Conservation (phyloP, 2,888 invertebrate species). For the Selenia dentaria region DNA sequence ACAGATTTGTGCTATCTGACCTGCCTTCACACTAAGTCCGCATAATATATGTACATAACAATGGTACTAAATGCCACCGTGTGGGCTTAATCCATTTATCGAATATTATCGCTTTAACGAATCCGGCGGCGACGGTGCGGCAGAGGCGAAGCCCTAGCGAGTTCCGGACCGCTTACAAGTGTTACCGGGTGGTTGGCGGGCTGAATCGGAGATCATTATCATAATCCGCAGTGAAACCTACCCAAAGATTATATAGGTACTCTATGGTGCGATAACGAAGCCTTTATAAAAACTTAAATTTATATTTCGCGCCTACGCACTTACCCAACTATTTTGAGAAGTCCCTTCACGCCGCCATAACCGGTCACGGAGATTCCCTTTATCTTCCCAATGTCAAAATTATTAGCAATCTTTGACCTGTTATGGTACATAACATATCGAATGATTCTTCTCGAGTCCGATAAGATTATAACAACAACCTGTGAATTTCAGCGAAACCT, state of each 20-base stretch:
- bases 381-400: constrained; percentile 38
- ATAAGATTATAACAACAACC: constrained; percentile 25
- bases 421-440: constrained; percentile 19
- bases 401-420: constrained; percentile 19
- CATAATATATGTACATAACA: no score
- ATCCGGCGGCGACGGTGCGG: constrained; percentile 30
- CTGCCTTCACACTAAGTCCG: no score
- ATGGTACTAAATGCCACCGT: constrained; percentile 20
- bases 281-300: no score
- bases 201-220: constrained; percentile 43
- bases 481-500: constrained; percentile 1
- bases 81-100: constrained; percentile 68
- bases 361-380: no score
- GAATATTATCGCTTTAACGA: constrained; percentile 67
- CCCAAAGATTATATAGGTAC: constrained; percentile 36
- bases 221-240: constrained; percentile 45
- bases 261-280: constrained; percentile 2
- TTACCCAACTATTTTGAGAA: no score
- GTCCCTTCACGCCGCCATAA: no score
- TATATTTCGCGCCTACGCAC: no score
- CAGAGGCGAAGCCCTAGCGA: constrained; percentile 58
- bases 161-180: constrained; percentile 61
- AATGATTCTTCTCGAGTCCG: constrained; percentile 23
- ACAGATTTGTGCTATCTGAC: constrained; percentile 7
- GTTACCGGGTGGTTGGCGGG: constrained; percentile 38